Base-by-base conservation (phyloP, 2,888 invertebrate species). In the Orthonevra nobilis region DNA sequence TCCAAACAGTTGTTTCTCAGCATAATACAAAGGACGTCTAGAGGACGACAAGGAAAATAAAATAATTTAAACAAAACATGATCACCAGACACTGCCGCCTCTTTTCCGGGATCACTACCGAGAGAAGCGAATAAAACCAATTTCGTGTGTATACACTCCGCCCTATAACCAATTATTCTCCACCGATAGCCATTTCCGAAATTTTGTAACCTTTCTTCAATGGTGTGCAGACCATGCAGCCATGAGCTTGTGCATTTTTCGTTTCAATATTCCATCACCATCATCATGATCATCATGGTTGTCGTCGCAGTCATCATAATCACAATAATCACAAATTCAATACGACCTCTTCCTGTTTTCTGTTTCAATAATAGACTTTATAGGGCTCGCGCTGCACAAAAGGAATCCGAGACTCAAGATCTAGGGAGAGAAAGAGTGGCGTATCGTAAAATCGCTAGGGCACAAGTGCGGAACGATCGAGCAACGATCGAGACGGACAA, bases 301-400 rank as follows among this genome's bases (percentile, higher is more conserved):
- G 66, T 52, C 42, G 44, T 52, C 61, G 20, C 17, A 19, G 52
- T 48, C 61, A 58, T 58, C 64, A 52, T 58, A 58, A 52, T 72
- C 40, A 46, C 23, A 34, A 72, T 63, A 72, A 72, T 72, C 81
- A 81, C 81, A 81, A 69, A 81, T 81, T 81, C 81, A 69, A 69
- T 81, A 69, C 81, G 81, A 74, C 81, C 73, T 81, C 81, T 81
- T 81, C 81, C 81, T 81, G 81, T 74, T 73, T 79, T 73, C 42
- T 56, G 38, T 58, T 81, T 74, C 50, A 50, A 74, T 74, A 68
- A 81, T 74, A 81, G 74, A 74, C 63, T 81, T 81, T 74, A 52
- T 81, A 74, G 68, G 74, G 44, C 64, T 72, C 50, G n/a, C n/a
- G 10, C 44, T 70, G 44, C 52, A 36, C 34, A 66, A 44, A n/a